Percentiles rank a stretch among this genome's conserved stretches.
Evolutionary conservation across 2,888 invertebrate species (phyloP).

Genomic region (Ptilodon capucinus): DNA sequence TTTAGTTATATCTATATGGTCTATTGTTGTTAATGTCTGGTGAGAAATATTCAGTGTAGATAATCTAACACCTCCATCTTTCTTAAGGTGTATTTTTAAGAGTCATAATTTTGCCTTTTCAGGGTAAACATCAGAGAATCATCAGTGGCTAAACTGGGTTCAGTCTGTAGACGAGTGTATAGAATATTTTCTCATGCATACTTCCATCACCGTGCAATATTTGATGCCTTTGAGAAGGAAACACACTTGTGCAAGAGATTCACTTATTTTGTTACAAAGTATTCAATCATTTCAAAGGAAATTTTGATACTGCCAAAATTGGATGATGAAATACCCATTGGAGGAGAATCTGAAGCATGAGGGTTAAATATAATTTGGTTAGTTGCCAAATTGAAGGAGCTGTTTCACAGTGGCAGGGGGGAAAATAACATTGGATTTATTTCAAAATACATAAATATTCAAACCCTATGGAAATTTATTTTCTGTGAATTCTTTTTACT

Average conservation of each 20-base stretch:
- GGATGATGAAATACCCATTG: slow-evolving; percentile 86
- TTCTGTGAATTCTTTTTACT: background rate
- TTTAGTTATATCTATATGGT: too few relatives aligned
- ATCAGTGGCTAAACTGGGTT: slow-evolving; percentile 98
- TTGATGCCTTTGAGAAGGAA: slow-evolving; percentile 98
- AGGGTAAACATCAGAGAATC: slow-evolving; percentile 99
- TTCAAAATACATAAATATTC: too few relatives aligned
- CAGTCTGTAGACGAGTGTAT: slow-evolving; percentile 98
- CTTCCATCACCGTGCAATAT: slow-evolving; percentile 98
- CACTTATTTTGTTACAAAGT: slow-evolving; percentile 98
- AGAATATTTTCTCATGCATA: slow-evolving; percentile 99
- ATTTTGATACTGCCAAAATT: slow-evolving; percentile 98
- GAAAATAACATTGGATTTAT: too few relatives aligned
- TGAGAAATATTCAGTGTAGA: too few relatives aligned
- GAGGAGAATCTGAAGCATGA: slow-evolving; percentile 80
- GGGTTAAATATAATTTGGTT: slow-evolving; percentile 36
- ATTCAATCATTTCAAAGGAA: slow-evolving; percentile 98
- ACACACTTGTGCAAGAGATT: slow-evolving; percentile 97
- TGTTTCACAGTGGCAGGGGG: background rate
- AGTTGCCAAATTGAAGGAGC: background rate
- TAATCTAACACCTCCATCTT: too few relatives aligned
- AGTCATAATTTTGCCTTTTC: slow-evolving; percentile 52
- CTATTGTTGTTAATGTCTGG: too few relatives aligned
- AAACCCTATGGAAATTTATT: background rate
- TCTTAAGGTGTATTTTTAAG: background rate